Percentiles rank a stretch among this genome's conserved stretches.
phyloP scores from a whole-genome alignment of 2,113 vertebrate species.

The Ailurus styani region DNA sequence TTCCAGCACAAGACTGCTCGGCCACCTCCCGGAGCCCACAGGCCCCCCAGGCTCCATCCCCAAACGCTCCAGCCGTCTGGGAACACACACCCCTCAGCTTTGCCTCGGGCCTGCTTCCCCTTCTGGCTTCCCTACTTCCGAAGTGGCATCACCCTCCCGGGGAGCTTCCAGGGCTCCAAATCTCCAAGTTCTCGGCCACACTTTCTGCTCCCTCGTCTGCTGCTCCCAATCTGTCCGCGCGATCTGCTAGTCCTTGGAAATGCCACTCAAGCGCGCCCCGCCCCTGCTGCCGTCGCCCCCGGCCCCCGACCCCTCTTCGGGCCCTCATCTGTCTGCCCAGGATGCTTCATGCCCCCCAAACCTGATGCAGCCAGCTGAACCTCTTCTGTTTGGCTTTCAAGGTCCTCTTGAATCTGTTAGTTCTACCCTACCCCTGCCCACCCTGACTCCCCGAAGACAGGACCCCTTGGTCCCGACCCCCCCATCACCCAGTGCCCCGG shows the following conservation, averaged over 20 bases:
- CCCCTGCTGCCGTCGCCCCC: neutral
- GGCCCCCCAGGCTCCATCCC: neutral
- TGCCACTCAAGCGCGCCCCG: neutral
- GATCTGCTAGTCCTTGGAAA: constrained; percentile 1
- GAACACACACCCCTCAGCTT: neutral
- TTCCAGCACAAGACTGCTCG: neutral
- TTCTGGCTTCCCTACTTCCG: neutral
- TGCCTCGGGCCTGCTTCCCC: neutral
- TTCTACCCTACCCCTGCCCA: neutral
- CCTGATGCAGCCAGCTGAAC: neutral
- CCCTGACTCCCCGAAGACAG: rapidly evolving
- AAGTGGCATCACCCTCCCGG: neutral
- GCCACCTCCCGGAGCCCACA: neutral
- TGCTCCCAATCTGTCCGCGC: neutral
- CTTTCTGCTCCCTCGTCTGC: constrained; percentile 46
- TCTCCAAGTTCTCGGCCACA: neutral
- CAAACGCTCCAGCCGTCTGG: neutral
- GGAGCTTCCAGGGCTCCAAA: neutral
- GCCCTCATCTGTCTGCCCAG: neutral
- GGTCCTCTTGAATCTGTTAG: neutral
- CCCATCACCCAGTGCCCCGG: neutral
- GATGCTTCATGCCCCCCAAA: neutral
- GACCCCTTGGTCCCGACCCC: neutral
- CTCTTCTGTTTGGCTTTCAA: neutral
- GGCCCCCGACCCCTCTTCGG: neutral